Conservation (phyloP, 2,888 invertebrate species). For the Tholera decimalis region DNA sequence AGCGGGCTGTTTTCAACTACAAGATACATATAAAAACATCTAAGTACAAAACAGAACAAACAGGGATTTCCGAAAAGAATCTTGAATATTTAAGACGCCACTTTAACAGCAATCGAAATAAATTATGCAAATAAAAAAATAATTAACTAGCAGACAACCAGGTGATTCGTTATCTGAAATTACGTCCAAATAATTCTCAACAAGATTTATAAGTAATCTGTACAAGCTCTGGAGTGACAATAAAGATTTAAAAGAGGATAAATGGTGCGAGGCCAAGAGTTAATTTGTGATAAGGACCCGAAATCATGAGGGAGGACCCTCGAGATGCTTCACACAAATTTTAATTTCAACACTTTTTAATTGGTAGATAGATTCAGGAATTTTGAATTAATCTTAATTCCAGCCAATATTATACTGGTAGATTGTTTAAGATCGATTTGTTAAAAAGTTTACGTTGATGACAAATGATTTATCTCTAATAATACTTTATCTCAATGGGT, state of each 20-base stretch:
- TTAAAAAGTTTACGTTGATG: not conserved
- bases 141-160: constrained; percentile 2
- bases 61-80: not conserved
- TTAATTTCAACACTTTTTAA: constrained; percentile 54
- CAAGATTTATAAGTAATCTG: constrained; percentile 35
- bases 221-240: constrained; percentile 48
- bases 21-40: not conserved
- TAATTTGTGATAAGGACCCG: constrained; percentile 51
- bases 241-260: constrained; percentile 52
- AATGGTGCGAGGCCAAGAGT: constrained; percentile 48
- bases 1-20: not conserved
- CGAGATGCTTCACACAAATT: constrained; percentile 43
- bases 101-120: not conserved
- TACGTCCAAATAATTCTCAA: constrained; percentile 29
- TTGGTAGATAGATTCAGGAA: not conserved
- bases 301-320: constrained; percentile 46
- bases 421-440: not conserved
- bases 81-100: not conserved
- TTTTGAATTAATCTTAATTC: constrained; percentile 11
- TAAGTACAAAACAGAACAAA: not conserved
- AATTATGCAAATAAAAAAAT: constrained; percentile 1
- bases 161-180: constrained; percentile 39
- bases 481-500: too few species aligned
- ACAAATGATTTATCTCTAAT: not conserved
- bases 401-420: not conserved